These are phyloP conservation scores for Therioaphis trifolii DNA, from an alignment of 2,888 invertebrate genomes.

Conservation along the genomic window DNA sequence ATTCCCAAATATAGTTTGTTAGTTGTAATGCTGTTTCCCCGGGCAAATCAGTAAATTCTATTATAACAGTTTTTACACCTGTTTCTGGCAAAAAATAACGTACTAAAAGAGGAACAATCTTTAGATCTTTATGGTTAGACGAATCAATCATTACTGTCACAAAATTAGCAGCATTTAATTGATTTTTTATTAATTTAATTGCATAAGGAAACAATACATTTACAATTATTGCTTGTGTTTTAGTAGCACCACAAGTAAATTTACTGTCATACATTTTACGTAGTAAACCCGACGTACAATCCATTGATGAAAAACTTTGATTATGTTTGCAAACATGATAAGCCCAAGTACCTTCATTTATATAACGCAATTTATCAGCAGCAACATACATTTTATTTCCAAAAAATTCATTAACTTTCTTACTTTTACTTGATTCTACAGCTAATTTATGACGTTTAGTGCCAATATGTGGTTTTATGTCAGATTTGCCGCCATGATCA, in stretches of 20 bases:
- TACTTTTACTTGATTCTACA: constrained; percentile 21
- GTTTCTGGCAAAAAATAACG: constrained; percentile 1
- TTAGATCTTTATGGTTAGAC: too few species aligned
- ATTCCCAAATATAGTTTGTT: constrained; percentile 26
- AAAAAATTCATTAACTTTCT: constrained; percentile 13
- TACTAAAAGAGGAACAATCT: too few species aligned
- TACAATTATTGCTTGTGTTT: constrained; percentile 27
- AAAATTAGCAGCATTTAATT: constrained; percentile 10
- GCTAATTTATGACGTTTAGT: constrained; percentile 27
- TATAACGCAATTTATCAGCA: constrained; percentile 10
- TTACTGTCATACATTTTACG: constrained; percentile 2
- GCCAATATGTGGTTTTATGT: constrained; percentile 18
- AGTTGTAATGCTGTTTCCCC: constrained; percentile 45
- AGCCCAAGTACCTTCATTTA: background rate
- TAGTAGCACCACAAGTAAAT: constrained; percentile 24
- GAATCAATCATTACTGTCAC: constrained; percentile 7
- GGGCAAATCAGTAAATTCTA: constrained; percentile 58
- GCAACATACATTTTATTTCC: constrained; percentile 7
- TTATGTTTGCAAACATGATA: constrained; percentile 27
- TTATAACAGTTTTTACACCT: constrained; percentile 44
- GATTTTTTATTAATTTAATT: constrained; percentile 16
- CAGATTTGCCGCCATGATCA: constrained; percentile 30
- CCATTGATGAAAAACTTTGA: constrained; percentile 32
- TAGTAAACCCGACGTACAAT: too few species aligned
- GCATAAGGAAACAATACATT: constrained; percentile 13